These are phyloP conservation scores for Dipus sagitta DNA, from an alignment of 2,797 vertebrate species.

Conservation along the genomic window DNA sequence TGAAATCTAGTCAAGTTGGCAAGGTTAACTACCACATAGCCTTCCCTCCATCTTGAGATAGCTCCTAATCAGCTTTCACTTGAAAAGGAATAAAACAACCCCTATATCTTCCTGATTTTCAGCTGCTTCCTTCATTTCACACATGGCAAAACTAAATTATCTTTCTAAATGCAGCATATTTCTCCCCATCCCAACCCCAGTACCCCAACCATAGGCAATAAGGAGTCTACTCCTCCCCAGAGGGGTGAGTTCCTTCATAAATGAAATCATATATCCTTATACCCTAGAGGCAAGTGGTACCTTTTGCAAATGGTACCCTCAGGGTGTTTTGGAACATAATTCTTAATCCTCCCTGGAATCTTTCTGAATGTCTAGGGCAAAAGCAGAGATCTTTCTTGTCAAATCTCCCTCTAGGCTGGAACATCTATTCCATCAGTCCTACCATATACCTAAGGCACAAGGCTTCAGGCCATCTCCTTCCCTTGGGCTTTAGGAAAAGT, in stretches of 20 bases:
- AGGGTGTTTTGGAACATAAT: not conserved
- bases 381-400: not conserved
- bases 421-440: slow-evolving; percentile 45
- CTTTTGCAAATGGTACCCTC: not conserved
- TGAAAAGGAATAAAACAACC: not conserved
- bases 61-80: not conserved
- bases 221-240: not conserved
- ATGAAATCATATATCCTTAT: not conserved
- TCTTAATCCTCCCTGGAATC: slow-evolving; percentile 8
- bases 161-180: slow-evolving; percentile 7
- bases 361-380: not conserved
- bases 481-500: slow-evolving; percentile 53
- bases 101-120: not conserved
- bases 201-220: not conserved
- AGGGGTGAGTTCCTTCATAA: slow-evolving; percentile 52
- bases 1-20: no score
- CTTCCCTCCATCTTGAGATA: not conserved
- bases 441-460: not conserved
- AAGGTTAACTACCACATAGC: not conserved
- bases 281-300: slow-evolving; percentile 21
- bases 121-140: not conserved
- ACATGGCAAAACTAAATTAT: not conserved
- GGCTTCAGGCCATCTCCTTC: slow-evolving; percentile 5
- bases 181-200: not conserved
- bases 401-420: slow-evolving; percentile 34